phyloP scores from a whole-genome alignment of 2,888 invertebrate genomes.

The Eupithecia insigniata region DNA sequence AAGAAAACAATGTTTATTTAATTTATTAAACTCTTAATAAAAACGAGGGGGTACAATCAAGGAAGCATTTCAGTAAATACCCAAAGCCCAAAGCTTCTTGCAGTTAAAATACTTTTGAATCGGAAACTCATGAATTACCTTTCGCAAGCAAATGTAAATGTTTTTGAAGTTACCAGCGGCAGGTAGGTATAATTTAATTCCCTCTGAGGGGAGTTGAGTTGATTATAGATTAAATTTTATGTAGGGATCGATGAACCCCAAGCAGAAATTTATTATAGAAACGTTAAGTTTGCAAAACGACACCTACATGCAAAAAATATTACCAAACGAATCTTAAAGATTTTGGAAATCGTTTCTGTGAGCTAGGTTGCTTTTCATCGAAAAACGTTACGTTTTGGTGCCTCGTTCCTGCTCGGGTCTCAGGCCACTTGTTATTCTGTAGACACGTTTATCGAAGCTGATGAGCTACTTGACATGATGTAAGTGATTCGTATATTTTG shows the following conservation, averaged over 20 bases:
- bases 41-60: conserved; percentile 36
- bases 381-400: background rate
- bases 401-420: conserved; percentile 40
- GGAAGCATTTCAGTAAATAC: conserved; percentile 55
- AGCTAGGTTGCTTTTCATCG: background rate
- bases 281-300: background rate
- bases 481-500: conserved; percentile 53
- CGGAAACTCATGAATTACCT: conserved; percentile 59
- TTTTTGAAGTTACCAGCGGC: conserved; percentile 73
- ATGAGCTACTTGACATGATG: conserved; percentile 64
- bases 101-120: conserved; percentile 59
- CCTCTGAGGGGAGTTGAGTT: conserved; percentile 72
- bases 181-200: conserved; percentile 81
- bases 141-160: conserved; percentile 73
- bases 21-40: background rate
- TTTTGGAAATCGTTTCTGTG: background rate
- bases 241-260: conserved; percentile 63
- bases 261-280: conserved; percentile 1
- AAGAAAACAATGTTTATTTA: background rate
- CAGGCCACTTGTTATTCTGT: conserved; percentile 72
- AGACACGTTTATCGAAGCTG: conserved; percentile 71
- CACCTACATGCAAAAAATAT: background rate
- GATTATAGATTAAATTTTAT: conserved; percentile 82
- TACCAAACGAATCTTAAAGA: background rate
- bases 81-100: conserved; percentile 50